These are phyloP conservation scores for Dryobates pubescens DNA, from an alignment of 2,797 vertebrate genomes.

Conservation along the genomic window DNA sequence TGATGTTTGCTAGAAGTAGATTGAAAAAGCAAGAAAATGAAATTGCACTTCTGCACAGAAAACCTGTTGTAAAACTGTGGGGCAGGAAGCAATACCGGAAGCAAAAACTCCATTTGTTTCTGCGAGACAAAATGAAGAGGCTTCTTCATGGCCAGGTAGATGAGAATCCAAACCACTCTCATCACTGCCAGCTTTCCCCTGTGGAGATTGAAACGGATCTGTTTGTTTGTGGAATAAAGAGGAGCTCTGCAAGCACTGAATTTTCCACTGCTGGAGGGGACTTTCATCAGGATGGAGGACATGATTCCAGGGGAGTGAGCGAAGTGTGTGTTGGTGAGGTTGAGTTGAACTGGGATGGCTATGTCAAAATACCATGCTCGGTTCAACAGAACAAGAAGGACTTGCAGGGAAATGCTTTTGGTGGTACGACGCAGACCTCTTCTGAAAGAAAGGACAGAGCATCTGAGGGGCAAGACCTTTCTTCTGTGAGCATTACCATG, in stretches of 20 bases:
- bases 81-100: constrained; percentile 78
- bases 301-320: constrained; percentile 15
- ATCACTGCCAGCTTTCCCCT: constrained; percentile 76
- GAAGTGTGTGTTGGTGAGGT: constrained; percentile 72
- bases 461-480: constrained; percentile 61
- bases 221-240: constrained; percentile 74
- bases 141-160: constrained; percentile 79
- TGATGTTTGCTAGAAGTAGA: constrained; percentile 85
- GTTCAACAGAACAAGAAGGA: constrained; percentile 54
- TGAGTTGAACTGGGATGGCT: constrained; percentile 68
- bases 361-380: constrained; percentile 69
- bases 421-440: neutral
- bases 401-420: neutral
- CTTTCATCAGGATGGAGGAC: constrained; percentile 31
- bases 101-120: constrained; percentile 71
- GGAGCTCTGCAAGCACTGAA: constrained; percentile 56
- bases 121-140: constrained; percentile 82
- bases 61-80: constrained; percentile 75
- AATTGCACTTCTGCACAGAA: constrained; percentile 68
- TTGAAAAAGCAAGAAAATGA: constrained; percentile 80
- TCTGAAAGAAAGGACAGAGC: constrained; percentile 23
- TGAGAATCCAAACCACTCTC: constrained; percentile 67
- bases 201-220: constrained; percentile 81
- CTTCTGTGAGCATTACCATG: constrained; percentile 64
- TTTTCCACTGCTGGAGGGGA: constrained; percentile 48